Conservation (phyloP, 2,113 vertebrate species). For the Electrona antarctica region DNA sequence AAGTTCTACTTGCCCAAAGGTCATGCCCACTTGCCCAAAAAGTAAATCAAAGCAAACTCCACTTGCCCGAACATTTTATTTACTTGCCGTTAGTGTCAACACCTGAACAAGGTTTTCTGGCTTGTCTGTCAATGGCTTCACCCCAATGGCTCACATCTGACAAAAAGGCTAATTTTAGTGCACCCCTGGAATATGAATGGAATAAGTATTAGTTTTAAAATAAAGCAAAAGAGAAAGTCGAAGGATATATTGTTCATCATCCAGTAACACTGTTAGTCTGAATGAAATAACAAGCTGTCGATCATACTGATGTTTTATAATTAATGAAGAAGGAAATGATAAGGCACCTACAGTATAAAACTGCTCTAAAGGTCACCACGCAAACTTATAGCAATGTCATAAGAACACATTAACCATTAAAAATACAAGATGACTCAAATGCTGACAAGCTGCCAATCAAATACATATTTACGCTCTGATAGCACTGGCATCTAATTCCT, state of each 20-base stretch:
- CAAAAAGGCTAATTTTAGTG: background rate
- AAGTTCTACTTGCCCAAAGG: no score
- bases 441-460: constrained; percentile 9
- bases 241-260: constrained; percentile 4
- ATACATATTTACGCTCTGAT: background rate
- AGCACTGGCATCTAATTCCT: background rate
- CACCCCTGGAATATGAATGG: background rate
- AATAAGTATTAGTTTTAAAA: background rate
- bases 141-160: background rate
- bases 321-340: no score
- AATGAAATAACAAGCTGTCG: no score
- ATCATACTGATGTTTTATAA: no score
- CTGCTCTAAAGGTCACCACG: no score
- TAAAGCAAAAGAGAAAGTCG: background rate
- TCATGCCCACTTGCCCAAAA: no score
- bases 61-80: no score
- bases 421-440: background rate
- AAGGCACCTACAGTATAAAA: no score
- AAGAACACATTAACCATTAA: background rate
- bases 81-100: no score
- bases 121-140: constrained; percentile 23
- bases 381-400: no score
- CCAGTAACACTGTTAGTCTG: no score
- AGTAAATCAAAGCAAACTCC: no score
- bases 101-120: constrained; percentile 1